Conservation (phyloP, 2,797 vertebrate species). For the Psittacula echo region DNA sequence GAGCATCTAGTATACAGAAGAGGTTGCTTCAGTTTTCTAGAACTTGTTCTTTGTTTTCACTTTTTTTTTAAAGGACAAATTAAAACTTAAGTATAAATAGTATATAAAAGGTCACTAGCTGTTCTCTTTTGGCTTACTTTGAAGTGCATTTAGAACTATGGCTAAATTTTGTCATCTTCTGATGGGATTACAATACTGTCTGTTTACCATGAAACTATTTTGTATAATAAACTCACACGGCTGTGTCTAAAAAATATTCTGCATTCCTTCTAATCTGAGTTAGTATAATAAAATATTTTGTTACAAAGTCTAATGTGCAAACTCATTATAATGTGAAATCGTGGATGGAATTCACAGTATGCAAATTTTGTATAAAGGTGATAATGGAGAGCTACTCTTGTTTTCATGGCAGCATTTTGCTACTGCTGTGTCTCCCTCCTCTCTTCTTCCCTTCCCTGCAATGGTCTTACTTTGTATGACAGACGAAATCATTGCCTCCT, state of each 20-base stretch:
- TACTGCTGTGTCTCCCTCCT: slow-evolving; percentile 38
- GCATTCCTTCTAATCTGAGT: slow-evolving; percentile 83
- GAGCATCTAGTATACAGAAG: slow-evolving; percentile 93
- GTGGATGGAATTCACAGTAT: slow-evolving; percentile 79
- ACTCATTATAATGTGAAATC: slow-evolving; percentile 77
- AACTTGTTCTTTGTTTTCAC: slow-evolving; percentile 86
- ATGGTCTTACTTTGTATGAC: not conserved
- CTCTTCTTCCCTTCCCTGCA: not conserved
- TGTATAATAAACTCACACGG: slow-evolving; percentile 81
- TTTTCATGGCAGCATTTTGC: slow-evolving; percentile 55
- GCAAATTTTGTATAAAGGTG: slow-evolving; percentile 81
- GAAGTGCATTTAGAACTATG: slow-evolving; percentile 88
- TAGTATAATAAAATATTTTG: slow-evolving; percentile 82
- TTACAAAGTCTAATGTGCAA: slow-evolving; percentile 83
- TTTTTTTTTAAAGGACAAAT: slow-evolving; percentile 93
- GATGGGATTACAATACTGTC: slow-evolving; percentile 87
- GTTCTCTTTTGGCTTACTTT: slow-evolving; percentile 86
- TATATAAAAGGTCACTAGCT: slow-evolving; percentile 87
- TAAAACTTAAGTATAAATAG: slow-evolving; percentile 88
- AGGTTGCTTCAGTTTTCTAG: slow-evolving; percentile 93
- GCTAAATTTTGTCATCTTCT: slow-evolving; percentile 83
- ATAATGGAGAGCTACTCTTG: slow-evolving; percentile 77
- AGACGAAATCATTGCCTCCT: slow-evolving; percentile 39
- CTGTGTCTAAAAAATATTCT: slow-evolving; percentile 84
- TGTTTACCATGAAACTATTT: slow-evolving; percentile 83